Evolutionary conservation across 1,140 invertebrate genomes (phyloP), one percentile per base, ranked within the genome.

Genomic region (Conus betulinus): DNA sequence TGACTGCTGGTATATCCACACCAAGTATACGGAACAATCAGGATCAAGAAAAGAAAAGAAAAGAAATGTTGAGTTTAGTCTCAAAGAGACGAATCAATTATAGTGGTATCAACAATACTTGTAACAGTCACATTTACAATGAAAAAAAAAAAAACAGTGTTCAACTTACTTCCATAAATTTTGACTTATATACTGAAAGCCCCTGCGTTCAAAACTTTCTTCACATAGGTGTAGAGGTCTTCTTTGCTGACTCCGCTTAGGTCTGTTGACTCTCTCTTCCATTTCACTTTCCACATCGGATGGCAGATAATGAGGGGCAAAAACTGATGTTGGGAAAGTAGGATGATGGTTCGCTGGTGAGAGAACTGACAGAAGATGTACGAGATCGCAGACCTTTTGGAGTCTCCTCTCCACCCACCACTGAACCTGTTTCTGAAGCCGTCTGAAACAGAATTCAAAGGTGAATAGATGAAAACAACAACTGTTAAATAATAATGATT

Each of bases 261-360:
- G 84, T 93, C 94, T 7, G 91, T 89, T 13, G 91, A 87, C 0
- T n/a, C 90, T 88, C 51, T 95, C 94, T 63, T 95, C 95, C 74
- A 94, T 91, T 83, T 95, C 95, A 89, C 94, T 95, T 88, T 95
- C 95, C 67, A 93, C 92, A 88, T 95, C 95, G 8, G 94, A 95
- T 3, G 94, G 94, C n/a, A 94, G 82, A 7, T 91, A 93, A 52
- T 93, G 93, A 4, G 91, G 88, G 15, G 89, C 87, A 79, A 93
- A 93, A 90, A 51, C 90, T 91, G 20, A 91, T 87, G 82, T 90
- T 91, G 39, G 90, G 91, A 60, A 92, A 93, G 86, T 93, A 94
- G 5, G 92, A 92, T 10, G 90, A 92, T 15, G 76, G 7, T n/a
- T 94, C 94, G 89, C 93, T 94, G 25, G 93, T 93, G n/a, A 93